Evolutionary conservation across 2,113 vertebrate species (phyloP).

Genomic region (Alethe castanea): DNA sequence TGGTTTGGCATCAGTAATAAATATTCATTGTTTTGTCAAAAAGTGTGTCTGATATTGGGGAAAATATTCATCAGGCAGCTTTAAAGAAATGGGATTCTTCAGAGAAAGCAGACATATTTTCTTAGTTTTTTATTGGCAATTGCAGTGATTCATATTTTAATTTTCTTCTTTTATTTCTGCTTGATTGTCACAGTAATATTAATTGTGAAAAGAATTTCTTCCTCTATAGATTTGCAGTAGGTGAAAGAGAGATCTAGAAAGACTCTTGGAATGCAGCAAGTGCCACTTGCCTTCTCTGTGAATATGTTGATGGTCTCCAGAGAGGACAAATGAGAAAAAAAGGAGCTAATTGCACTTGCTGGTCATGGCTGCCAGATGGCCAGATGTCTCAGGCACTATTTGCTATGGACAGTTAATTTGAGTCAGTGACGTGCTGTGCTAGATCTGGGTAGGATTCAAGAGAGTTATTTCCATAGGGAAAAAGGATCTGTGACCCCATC

Average conservation of each 20-base stretch:
- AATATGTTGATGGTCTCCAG: background rate
- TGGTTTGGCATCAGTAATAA: background rate
- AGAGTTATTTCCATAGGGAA: background rate
- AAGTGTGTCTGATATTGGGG: background rate
- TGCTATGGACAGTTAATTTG: background rate
- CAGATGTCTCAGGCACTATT: background rate
- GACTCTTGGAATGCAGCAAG: background rate
- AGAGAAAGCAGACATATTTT: background rate
- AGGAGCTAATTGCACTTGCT: background rate
- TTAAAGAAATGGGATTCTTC: background rate
- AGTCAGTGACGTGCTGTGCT: background rate
- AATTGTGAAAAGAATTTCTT: background rate
- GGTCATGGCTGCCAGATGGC: background rate
- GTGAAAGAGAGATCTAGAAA: background rate
- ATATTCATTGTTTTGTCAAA: background rate
- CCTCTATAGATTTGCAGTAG: background rate
- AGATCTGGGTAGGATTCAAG: background rate
- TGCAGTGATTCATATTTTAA: background rate
- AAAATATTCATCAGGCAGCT: background rate
- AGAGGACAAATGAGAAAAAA: background rate
- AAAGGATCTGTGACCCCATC: background rate
- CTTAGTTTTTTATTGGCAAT: background rate
- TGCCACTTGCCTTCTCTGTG: rapidly evolving
- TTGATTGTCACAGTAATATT: background rate
- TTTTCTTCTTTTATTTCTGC: background rate